Evolutionary conservation across 2,113 vertebrate genomes (phyloP), one percentile per base, ranked within the genome.

Genomic region (Helogale parvula): DNA sequence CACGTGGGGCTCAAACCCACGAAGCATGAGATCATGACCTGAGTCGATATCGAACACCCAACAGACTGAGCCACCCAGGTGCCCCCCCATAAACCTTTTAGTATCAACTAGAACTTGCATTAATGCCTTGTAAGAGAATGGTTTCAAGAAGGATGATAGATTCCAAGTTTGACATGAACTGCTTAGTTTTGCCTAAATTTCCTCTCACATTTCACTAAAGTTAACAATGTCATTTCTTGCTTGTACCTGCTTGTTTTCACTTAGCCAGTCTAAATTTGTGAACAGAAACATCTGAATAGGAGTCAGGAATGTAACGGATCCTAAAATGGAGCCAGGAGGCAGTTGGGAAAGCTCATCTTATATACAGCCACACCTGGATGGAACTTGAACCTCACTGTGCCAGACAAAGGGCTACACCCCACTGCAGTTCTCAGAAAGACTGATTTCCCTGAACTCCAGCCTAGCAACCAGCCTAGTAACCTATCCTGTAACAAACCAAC

Each of bases 121-220:
- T 54, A 71, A 38, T 50, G 63, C 16, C 66, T 68, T 3, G 0
- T 38, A 91, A 95, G 86, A 45, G 90, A 84, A n/a, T 54, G 19
- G 29, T 69, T 80, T 93, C 84, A 76, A 77, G 65, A 69, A 85
- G 52, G 96, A 69, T 60, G 74, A 87, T 47, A 17, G 9, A 50
- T 89, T 92, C 88, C 81, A 52, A 81, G 65, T 85, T 72, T 96
- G 71, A 97, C 96, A 69, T 72, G 63, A 93, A 54, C 52, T 74
- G n/a, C 71, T 95, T 92, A 65, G 50, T 47, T 95, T 94, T 92
- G 47, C 81, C 50, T 92, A 89, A 92, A 77, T 12, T 77, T 50
- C 21, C 31, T 74, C 50, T 92, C 77, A 38, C 50, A 89, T 57
- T 93, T 63, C 35, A 33, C 76, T 96, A 82, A 66, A 41, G 81